A percentile compares a stretch with the other conserved stretches of the same genome.
Conservation (phyloP, 2,888 invertebrate species). For the Smittia aterrima region DNA sequence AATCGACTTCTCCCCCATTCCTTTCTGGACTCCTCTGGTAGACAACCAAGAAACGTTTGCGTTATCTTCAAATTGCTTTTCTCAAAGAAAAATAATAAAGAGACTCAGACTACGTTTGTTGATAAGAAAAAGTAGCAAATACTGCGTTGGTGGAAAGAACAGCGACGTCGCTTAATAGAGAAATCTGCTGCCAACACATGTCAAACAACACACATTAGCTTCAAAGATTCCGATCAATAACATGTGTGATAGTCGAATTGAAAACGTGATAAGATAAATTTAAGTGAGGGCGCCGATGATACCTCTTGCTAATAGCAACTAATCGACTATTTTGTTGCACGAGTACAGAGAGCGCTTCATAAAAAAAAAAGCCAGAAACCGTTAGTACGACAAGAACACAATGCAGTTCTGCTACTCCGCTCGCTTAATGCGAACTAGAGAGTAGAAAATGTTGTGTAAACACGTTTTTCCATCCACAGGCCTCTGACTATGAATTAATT, state of each 20-base stretch:
- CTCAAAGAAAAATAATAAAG: neutral
- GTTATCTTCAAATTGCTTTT: too few species aligned
- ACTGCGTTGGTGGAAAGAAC: neutral
- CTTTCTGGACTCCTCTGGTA: too few species aligned
- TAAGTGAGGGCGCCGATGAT: neutral
- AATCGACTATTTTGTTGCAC: neutral
- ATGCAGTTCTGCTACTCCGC: neutral
- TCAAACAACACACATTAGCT: neutral
- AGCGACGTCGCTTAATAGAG: neutral
- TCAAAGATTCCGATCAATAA: neutral
- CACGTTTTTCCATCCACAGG: neutral
- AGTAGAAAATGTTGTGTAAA: neutral
- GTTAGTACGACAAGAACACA: neutral
- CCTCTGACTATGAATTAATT: neutral
- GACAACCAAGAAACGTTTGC: too few species aligned
- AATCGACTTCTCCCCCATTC: too few species aligned
- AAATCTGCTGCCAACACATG: neutral
- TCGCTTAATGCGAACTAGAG: conserved; percentile 1
- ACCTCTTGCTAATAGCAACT: neutral
- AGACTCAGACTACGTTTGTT: neutral
- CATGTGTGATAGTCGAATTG: neutral
- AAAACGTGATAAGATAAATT: conserved; percentile 12
- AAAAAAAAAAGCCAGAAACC: neutral
- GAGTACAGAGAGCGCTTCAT: neutral
- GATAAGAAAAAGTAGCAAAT: neutral